Percentiles rank a stretch among this genome's conserved stretches.
Evolutionary conservation across 1,140 invertebrate genomes (phyloP).

Genomic region (Drosophila burlai): DNA sequence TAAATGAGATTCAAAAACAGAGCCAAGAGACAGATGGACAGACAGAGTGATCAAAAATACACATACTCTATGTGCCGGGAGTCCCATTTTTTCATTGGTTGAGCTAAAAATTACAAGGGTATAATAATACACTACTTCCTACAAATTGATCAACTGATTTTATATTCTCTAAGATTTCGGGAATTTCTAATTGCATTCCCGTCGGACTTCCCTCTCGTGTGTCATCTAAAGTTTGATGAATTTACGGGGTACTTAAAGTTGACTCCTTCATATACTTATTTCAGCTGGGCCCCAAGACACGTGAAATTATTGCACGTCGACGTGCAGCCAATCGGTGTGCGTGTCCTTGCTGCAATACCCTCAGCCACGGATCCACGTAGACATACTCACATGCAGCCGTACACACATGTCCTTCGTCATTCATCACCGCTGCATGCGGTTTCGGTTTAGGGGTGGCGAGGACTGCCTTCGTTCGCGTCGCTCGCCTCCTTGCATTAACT

Average conservation of each 20-base stretch:
- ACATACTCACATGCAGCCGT: slow-evolving; percentile 10
- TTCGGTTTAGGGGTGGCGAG: slow-evolving; percentile 74
- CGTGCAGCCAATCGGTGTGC: slow-evolving; percentile 78
- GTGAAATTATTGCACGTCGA: slow-evolving; percentile 78
- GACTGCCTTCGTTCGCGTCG: slow-evolving; percentile 18
- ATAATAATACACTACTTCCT: neutral
- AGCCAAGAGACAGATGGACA: too few relatives aligned
- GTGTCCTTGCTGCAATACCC: slow-evolving; percentile 51
- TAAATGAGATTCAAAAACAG: too few relatives aligned
- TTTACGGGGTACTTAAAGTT: slow-evolving; percentile 7
- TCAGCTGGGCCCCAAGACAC: slow-evolving; percentile 52
- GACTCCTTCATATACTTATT: slow-evolving; percentile 25
- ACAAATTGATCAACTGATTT: neutral
- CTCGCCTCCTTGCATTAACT: slow-evolving; percentile 22
- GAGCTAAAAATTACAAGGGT: neutral
- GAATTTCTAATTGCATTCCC: neutral
- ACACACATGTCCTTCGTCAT: slow-evolving; percentile 70
- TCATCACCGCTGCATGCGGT: slow-evolving; percentile 71
- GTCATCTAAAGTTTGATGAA: neutral
- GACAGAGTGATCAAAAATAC: too few relatives aligned
- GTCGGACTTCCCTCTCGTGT: too few relatives aligned
- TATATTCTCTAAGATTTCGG: neutral
- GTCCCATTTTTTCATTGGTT: too few relatives aligned
- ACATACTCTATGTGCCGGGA: too few relatives aligned
- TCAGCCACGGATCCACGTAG: slow-evolving; percentile 11